A percentile compares a stretch with the other conserved stretches of the same genome.
These are phyloP conservation scores for Acrocyrtus sp. DNA, from an alignment of 2,888 invertebrate species.

Conservation along the genomic window DNA sequence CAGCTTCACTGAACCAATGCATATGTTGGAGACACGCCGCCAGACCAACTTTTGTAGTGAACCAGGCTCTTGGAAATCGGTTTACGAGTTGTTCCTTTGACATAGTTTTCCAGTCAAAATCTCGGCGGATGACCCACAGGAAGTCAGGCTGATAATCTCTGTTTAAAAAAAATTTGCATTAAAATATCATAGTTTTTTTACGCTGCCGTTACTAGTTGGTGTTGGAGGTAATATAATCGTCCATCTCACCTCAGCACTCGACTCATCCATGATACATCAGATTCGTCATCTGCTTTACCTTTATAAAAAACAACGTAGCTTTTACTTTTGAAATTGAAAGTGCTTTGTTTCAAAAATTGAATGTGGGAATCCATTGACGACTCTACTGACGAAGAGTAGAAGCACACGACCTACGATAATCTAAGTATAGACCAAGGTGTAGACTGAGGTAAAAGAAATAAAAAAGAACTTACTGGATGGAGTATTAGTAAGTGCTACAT, in stretches of 20 bases:
- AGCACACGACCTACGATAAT: too few species aligned
- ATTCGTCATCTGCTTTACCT: slow-evolving; percentile 61
- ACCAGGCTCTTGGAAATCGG: slow-evolving; percentile 86
- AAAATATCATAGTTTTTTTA: too few species aligned
- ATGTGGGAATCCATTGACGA: too few species aligned
- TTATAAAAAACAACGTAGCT: too few species aligned
- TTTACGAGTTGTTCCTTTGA: slow-evolving; percentile 77
- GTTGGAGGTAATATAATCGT: too few species aligned
- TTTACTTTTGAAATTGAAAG: too few species aligned
- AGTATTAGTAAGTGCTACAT: slow-evolving; percentile 15
- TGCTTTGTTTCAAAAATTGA: too few species aligned
- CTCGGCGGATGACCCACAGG: slow-evolving; percentile 88
- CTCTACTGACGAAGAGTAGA: too few species aligned
- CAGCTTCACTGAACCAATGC: slow-evolving; percentile 87
- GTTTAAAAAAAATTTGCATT: too few species aligned
- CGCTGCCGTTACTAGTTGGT: too few species aligned
- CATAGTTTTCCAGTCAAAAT: slow-evolving; percentile 77
- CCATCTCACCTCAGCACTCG: slow-evolving; percentile 80
- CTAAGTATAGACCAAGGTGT: too few species aligned
- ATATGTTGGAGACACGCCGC: slow-evolving; percentile 82
- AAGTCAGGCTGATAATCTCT: slow-evolving; percentile 85
- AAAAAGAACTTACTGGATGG: slow-evolving; percentile 19
- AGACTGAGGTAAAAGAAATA: too few species aligned
- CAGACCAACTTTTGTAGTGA: slow-evolving; percentile 88
- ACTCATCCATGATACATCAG: slow-evolving; percentile 67